Percentiles rank a stretch among this genome's conserved stretches.
Evolutionary conservation across 2,888 invertebrate species (phyloP).

Genomic region (Drosophila sordidapex): DNA sequence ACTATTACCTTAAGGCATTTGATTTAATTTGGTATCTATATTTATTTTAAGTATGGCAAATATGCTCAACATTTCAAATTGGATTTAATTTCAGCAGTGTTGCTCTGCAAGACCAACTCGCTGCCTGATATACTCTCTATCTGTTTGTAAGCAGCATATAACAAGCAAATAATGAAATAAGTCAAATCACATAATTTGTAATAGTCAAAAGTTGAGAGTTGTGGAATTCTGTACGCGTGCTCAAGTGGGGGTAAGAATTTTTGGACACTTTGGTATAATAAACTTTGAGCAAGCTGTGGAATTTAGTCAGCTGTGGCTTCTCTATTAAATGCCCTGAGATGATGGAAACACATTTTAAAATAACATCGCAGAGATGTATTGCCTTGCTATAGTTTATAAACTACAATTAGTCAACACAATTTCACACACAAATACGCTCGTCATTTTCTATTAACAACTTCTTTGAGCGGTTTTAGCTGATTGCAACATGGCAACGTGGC

Average conservation of each 20-base stretch:
- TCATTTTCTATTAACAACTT: neutral
- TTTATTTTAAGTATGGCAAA: neutral
- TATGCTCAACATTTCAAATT: neutral
- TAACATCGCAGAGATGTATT: neutral
- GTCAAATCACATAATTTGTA: conserved; percentile 76
- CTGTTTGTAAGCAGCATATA: neutral
- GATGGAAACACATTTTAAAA: conserved; percentile 31
- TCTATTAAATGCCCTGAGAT: conserved; percentile 10
- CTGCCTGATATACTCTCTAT: neutral
- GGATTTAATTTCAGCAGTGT: neutral
- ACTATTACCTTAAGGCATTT: neutral
- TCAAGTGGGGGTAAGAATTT: conserved; percentile 52
- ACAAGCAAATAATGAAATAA: conserved; percentile 62
- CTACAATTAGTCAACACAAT: conserved; percentile 10
- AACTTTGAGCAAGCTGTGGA: conserved; percentile 37
- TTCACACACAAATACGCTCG: neutral
- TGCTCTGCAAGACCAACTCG: neutral
- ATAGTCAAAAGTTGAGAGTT: conserved; percentile 68
- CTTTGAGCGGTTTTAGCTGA: neutral
- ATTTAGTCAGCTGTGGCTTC: neutral
- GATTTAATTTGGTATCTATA: neutral
- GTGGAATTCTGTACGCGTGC: conserved; percentile 64
- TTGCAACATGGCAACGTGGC: conserved; percentile 13
- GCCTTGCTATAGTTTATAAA: neutral
- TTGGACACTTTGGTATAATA: conserved; percentile 32